Conservation (phyloP, 1,140 invertebrate species). For the Drepana arcuata region DNA sequence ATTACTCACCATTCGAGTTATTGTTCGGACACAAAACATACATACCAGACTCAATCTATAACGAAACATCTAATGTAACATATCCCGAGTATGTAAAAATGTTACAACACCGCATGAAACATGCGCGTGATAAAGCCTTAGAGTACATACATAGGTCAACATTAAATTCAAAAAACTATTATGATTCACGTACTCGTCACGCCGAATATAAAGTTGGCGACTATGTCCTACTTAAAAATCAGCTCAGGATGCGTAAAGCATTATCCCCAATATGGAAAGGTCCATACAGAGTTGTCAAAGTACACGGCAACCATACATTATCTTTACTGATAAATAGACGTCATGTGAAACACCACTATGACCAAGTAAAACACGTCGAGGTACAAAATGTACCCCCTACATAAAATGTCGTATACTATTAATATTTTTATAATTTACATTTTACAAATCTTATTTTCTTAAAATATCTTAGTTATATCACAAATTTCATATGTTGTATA, state of each 20-base stretch:
- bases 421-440: too few relatives aligned
- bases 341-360: conserved; percentile 8
- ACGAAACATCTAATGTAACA: neutral
- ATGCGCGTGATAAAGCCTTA: conserved; percentile 5
- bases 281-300: conserved; percentile 9
- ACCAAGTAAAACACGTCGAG: conserved; percentile 5
- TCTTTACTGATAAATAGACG: conserved; percentile 6
- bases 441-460: too few relatives aligned
- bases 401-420: too few relatives aligned
- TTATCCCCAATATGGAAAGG: conserved; percentile 9
- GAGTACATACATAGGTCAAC: conserved; percentile 4
- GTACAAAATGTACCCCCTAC: too few relatives aligned
- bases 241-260: conserved; percentile 2
- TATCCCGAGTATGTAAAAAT: conserved; percentile 9
- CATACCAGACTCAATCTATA: conserved; percentile 2
- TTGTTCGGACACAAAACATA: conserved; percentile 6
- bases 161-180: conserved; percentile 9
- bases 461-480: too few relatives aligned
- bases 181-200: conserved; percentile 5
- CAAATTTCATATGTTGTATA: too few relatives aligned
- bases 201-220: conserved; percentile 8
- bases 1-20: conserved; percentile 5
- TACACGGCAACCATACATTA: conserved; percentile 10
- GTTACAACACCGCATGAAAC: conserved; percentile 3
- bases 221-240: conserved; percentile 3